Evolutionary conservation across 2,888 invertebrate genomes (phyloP).

Genomic region (Arge pagana): DNA sequence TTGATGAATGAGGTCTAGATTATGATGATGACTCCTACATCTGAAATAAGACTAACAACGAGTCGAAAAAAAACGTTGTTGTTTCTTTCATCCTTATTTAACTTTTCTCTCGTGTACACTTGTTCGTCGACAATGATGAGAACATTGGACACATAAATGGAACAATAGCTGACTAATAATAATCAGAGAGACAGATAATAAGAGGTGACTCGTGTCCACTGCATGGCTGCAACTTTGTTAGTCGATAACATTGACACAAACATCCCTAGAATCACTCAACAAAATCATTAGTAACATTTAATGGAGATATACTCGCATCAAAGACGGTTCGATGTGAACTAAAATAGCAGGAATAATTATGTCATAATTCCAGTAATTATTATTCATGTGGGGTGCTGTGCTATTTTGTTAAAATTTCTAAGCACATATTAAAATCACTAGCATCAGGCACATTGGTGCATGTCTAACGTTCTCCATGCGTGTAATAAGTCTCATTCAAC

Average conservation of each 20-base stretch:
- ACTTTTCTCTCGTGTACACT: too few relatives aligned
- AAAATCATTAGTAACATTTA: conserved; percentile 53
- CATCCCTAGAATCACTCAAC: conserved; percentile 56
- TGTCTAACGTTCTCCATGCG: conserved; percentile 12
- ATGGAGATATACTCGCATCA: conserved; percentile 39
- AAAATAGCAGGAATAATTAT: too few relatives aligned
- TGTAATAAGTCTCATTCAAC: neutral
- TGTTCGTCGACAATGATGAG: too few relatives aligned
- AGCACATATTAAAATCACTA: conserved; percentile 20
- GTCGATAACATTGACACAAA: conserved; percentile 56
- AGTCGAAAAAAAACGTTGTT: too few relatives aligned
- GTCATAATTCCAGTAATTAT: conserved; percentile 21
- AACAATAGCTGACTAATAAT: too few relatives aligned
- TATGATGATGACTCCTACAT: too few relatives aligned
- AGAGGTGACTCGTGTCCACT: conserved; percentile 55
- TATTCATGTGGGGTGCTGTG: conserved; percentile 8
- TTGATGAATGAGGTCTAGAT: too few relatives aligned
- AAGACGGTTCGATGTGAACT: conserved; percentile 25
- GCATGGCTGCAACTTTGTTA: conserved; percentile 55
- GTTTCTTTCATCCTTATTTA: too few relatives aligned
- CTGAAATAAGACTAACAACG: too few relatives aligned
- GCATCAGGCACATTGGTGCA: conserved; percentile 20
- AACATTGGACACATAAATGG: too few relatives aligned
- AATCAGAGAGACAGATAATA: conserved; percentile 50
- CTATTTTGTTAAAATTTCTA: conserved; percentile 19